Evolutionary conservation across 1,140 invertebrate genomes (phyloP), one percentile per base, ranked within the genome.

Genomic region (Hyposmocoma kahamanoa): DNA sequence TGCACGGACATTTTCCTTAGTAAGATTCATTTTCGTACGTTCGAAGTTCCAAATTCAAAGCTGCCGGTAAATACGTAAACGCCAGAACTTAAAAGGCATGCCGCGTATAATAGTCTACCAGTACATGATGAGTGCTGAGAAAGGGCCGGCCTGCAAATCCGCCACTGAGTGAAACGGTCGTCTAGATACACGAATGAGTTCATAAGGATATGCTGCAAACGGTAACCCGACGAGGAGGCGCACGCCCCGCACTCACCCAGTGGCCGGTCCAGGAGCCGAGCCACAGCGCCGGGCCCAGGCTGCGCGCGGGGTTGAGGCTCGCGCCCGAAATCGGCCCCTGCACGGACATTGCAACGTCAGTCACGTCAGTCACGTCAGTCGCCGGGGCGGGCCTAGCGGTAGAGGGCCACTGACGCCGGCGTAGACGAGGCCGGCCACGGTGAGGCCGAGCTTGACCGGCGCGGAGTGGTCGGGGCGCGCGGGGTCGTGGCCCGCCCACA

Each of bases 281-380:
- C 2, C 97, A 90, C 0, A 95, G 90, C 10, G 94, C 94, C 0
- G 96, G 95, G 0, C 94, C 96, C 43, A 97, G 90, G 36, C 92
- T 91, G 52, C 95, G 89, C 0, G 95, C 96, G 0, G 96, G 96
- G 80, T 97, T 97, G 89, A 97, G 92, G 66, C 94, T 94, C 42
- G 94, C 92, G 0, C 95, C 94, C 10, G 94, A 95, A 52, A 92
- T 90, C 19, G 89, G 88, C 22, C 95, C 90, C 92, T 94, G 83
- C 15, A 86, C 9, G 3, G 17, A 10, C 19, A 22, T 22, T 4
- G 6, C 18, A 47, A 30, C 32, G 21, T 30, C 28, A 30, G 5
- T 26, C 24, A 26, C 11, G 11, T 26, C 24, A 26, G 24, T 6
- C 11, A 3, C 30, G 6, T 34, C 6, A 34, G 30, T 13, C 9